Evolutionary conservation across 2,113 vertebrate species (phyloP).

Genomic region (Pristiophorus japonicus): DNA sequence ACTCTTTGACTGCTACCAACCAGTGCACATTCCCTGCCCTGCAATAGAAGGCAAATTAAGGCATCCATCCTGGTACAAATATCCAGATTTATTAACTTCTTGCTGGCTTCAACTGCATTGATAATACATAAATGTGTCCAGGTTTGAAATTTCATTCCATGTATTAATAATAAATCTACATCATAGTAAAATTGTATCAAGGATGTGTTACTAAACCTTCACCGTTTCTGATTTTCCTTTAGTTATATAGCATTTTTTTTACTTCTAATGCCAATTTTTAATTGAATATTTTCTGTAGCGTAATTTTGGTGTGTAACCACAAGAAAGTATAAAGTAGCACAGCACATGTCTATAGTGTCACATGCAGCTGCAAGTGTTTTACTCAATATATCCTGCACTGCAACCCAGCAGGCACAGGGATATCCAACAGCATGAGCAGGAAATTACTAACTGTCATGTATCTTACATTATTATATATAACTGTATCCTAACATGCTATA

Average conservation of each 20-base stretch:
- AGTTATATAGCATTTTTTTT: neutral
- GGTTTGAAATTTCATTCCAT: neutral
- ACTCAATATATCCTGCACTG: neutral
- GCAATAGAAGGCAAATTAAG: neutral
- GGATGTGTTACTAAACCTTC: neutral
- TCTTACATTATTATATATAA: too few species aligned
- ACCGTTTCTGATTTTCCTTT: neutral
- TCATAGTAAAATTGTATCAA: neutral
- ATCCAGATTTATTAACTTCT: neutral
- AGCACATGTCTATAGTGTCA: neutral
- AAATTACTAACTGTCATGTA: conserved; percentile 21
- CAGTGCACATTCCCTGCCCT: neutral
- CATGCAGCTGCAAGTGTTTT: neutral
- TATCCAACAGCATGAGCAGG: neutral
- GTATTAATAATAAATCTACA: neutral
- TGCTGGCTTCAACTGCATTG: neutral
- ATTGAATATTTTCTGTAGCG: neutral
- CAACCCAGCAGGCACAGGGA: neutral
- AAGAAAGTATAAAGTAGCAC: neutral
- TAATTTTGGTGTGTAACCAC: neutral
- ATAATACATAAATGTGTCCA: neutral
- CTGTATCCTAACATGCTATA: too few species aligned
- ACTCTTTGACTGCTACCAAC: neutral
- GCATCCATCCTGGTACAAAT: neutral
- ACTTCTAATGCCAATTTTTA: neutral